Conservation (phyloP, 1,140 invertebrate species). For the Globodera ellingtonae region DNA sequence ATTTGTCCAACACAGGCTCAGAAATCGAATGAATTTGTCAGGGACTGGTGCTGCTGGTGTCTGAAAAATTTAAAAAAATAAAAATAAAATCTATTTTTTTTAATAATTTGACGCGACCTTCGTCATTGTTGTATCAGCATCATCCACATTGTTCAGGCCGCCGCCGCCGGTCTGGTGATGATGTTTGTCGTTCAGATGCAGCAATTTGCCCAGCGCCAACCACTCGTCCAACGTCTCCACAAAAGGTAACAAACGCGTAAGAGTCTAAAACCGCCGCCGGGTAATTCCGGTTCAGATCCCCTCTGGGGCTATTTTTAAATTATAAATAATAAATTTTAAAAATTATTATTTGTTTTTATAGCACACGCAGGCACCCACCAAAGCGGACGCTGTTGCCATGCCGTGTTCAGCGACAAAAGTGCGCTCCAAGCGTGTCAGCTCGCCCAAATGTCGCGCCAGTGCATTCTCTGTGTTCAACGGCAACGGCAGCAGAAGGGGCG, state of each 20-base stretch:
- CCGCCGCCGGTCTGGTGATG: not conserved
- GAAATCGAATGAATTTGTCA: not conserved
- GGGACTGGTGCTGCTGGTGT: not conserved
- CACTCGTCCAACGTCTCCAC: not conserved
- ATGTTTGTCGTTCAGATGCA: not conserved
- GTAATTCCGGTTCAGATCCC: not conserved
- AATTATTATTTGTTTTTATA: no score
- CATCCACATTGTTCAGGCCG: not conserved
- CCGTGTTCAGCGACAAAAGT: not conserved
- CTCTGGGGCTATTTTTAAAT: not conserved
- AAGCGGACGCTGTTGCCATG: not conserved
- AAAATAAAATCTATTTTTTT: not conserved
- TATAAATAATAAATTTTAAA: no score
- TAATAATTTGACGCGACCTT: not conserved
- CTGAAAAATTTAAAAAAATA: not conserved
- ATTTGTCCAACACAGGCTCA: not conserved
- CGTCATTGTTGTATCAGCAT: not conserved
- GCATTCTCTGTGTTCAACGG: not conserved
- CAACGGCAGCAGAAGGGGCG: constrained; percentile 21
- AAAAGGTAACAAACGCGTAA: not conserved
- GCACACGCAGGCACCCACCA: not conserved
- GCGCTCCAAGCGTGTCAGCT: not conserved
- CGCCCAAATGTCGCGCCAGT: no score
- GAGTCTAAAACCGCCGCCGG: not conserved
- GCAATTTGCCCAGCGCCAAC: not conserved